A percentile compares a stretch with the other conserved stretches of the same genome.
phyloP scores from a whole-genome alignment of 2,797 vertebrate species.

The Odontamblyopus rebecca region DNA sequence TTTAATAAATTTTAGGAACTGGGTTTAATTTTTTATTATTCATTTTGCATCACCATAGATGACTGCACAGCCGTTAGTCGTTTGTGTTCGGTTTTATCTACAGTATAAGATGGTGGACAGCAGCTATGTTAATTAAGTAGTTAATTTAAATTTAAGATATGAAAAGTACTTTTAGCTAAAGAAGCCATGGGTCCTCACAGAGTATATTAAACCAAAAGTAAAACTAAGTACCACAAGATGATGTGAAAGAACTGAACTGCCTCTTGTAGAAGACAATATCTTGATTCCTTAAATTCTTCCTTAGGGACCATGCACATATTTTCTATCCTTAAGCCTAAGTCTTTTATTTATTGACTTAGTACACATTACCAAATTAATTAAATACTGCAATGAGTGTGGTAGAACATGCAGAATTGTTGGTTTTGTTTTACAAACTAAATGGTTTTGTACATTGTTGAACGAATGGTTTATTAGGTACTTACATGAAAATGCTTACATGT shows the following conservation, averaged over 20 bases:
- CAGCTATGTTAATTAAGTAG: too few species aligned
- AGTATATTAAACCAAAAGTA: constrained; percentile 2
- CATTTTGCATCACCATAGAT: neutral
- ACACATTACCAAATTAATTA: neutral
- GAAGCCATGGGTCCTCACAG: neutral
- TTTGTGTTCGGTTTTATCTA: neutral
- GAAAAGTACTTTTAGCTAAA: neutral
- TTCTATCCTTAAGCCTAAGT: neutral
- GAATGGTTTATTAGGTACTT: constrained; percentile 41
- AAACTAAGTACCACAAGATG: neutral
- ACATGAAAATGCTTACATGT: constrained; percentile 41
- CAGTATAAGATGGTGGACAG: neutral
- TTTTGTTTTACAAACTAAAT: neutral
- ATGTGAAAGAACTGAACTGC: constrained; percentile 17
- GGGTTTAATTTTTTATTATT: neutral
- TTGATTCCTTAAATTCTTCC: constrained; percentile 14
- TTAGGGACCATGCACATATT: constrained; percentile 14
- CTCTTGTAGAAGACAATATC: constrained; percentile 12
- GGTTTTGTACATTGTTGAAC: constrained; percentile 15
- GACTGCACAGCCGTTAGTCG: neutral
- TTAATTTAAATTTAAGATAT: neutral
- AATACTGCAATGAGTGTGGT: neutral
- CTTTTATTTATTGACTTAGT: neutral
- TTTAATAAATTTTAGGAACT: neutral
- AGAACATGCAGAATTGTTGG: constrained; percentile 10